phyloP scores from a whole-genome alignment of 2,888 invertebrate species.

The Acleris literana region DNA sequence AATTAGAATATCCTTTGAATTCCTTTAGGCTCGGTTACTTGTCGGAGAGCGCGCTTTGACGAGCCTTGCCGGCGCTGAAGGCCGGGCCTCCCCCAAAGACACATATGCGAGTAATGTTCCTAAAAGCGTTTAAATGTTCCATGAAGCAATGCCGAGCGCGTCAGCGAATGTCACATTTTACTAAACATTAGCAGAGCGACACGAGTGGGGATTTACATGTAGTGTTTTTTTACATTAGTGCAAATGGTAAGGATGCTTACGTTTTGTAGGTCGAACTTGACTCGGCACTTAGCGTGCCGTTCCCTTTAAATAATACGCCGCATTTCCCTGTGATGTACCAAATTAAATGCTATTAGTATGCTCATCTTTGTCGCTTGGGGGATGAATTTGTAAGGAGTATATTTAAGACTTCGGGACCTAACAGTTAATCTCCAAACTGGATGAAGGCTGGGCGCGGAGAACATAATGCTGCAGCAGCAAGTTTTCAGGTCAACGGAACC shows the following conservation, averaged over 20 bases:
- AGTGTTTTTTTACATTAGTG: constrained; percentile 30
- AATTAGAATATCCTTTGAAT: constrained; percentile 11
- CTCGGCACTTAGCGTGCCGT: constrained; percentile 27
- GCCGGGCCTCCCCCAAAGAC: constrained; percentile 13
- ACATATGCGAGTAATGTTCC: constrained; percentile 37
- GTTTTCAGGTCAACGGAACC: background rate
- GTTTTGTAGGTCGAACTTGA: constrained; percentile 31
- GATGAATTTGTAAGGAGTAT: background rate
- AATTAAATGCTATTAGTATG: constrained; percentile 19
- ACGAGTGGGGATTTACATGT: constrained; percentile 19
- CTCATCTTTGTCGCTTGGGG: background rate
- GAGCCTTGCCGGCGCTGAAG: constrained; percentile 7
- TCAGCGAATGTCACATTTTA: constrained; percentile 24
- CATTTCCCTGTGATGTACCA: constrained; percentile 14
- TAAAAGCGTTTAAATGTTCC: constrained; percentile 39
- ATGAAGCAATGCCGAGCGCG: constrained; percentile 23
- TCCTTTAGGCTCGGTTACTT: constrained; percentile 3
- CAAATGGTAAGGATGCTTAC: constrained; percentile 27
- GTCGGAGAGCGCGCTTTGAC: constrained; percentile 18
- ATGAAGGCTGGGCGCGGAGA: background rate
- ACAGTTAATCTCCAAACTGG: background rate
- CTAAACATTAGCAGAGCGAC: constrained; percentile 29
- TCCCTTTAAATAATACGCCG: constrained; percentile 23
- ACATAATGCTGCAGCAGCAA: background rate
- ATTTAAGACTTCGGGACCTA: background rate